These are phyloP conservation scores for Cyprinella venusta DNA, from an alignment of 2,797 vertebrate species.

Conservation along the genomic window DNA sequence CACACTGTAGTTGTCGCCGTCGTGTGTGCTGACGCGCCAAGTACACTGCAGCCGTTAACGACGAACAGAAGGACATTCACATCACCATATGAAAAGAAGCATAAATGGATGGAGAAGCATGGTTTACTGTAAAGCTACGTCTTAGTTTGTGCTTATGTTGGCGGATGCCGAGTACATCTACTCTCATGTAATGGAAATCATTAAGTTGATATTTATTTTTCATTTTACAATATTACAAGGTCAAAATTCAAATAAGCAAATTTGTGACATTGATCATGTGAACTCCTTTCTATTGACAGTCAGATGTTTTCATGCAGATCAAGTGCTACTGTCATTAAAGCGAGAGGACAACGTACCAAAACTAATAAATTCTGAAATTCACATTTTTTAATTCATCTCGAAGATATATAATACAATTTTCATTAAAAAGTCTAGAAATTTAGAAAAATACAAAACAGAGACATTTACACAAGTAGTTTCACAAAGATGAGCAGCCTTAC, in stretches of 20 bases:
- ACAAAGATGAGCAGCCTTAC: conserved; percentile 72
- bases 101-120: too few relatives aligned
- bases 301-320: background rate
- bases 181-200: background rate
- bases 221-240: background rate
- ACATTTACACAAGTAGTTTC: background rate
- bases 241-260: background rate
- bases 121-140: too few relatives aligned
- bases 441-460: background rate
- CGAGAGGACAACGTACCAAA: background rate
- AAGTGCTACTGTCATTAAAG: background rate
- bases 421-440: background rate
- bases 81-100: too few relatives aligned
- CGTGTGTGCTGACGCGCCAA: too few relatives aligned
- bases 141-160: too few relatives aligned
- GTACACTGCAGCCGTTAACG: too few relatives aligned
- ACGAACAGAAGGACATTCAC: too few relatives aligned
- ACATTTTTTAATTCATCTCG: background rate
- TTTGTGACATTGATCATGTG: background rate
- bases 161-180: too few relatives aligned
- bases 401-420: background rate
- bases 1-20: too few relatives aligned
- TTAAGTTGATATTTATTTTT: background rate
- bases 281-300: background rate
- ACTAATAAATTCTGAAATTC: background rate